Evolutionary conservation across 2,797 vertebrate species (phyloP).

Genomic region (Pipistrellus kuhlii): DNA sequence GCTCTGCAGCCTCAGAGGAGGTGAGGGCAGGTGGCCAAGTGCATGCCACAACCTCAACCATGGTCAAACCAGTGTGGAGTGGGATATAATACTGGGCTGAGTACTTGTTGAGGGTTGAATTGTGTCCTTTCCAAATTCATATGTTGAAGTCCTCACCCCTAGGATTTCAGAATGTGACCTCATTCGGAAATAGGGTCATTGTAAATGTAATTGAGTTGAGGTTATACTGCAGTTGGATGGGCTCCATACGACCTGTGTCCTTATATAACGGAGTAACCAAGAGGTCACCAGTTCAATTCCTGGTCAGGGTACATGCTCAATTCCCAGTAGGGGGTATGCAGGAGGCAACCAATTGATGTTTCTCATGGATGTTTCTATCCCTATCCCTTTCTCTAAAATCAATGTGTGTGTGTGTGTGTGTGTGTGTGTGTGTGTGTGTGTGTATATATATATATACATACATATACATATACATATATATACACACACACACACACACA

Average conservation of each 20-base stretch:
- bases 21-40: background rate
- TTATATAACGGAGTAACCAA: background rate
- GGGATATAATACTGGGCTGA: background rate
- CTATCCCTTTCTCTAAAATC: no score
- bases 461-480: no score
- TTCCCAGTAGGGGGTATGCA: no score
- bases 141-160: background rate
- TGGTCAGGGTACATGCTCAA: no score
- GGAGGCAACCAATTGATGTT: no score
- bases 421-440: no score
- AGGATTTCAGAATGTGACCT: background rate
- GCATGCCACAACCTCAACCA: background rate
- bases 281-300: no score
- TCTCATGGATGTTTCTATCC: no score
- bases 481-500: no score
- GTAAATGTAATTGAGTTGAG: background rate
- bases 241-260: background rate
- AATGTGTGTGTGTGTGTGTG: no score
- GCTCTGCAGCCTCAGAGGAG: background rate
- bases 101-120: background rate
- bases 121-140: background rate
- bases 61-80: fast-evolving
- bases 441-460: no score
- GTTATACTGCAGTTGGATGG: background rate
- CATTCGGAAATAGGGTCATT: background rate